Evolutionary conservation across 2,113 vertebrate species (phyloP).

Genomic region (Apodemus speciosus): DNA sequence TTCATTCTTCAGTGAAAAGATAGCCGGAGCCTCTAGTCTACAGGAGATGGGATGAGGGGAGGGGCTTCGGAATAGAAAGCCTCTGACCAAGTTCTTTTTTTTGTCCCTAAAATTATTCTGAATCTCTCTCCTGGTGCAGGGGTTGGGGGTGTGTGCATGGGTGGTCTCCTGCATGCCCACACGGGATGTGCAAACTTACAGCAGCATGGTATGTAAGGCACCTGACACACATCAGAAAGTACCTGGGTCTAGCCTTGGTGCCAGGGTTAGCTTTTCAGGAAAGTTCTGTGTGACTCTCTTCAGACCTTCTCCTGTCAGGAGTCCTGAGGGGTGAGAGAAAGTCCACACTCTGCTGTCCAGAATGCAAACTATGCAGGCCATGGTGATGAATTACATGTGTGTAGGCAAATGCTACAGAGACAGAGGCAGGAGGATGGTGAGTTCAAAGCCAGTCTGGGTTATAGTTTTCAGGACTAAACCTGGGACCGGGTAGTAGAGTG

Average conservation of each 20-base stretch:
- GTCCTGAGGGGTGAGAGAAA: not conserved
- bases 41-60: no score
- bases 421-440: not conserved
- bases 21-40: not conserved
- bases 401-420: not conserved
- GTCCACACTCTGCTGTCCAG: fast-evolving
- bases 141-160: no score
- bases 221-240: not conserved
- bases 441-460: not conserved
- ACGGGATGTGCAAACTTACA: not conserved
- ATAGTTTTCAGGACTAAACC: no score
- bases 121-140: not conserved
- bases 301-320: not conserved
- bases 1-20: not conserved
- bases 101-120: not conserved
- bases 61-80: not conserved
- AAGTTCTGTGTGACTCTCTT: not conserved
- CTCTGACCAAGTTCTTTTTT: not conserved
- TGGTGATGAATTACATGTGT: no score
- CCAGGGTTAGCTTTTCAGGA: conserved; percentile 37
- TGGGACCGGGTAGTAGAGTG: not conserved
- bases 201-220: no score
- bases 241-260: not conserved
- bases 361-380: not conserved
- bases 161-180: not conserved